A percentile compares a stretch with the other conserved stretches of the same genome.
These are phyloP conservation scores for Pollachius pollachius DNA, from an alignment of 2,113 vertebrate genomes.

Conservation along the genomic window DNA sequence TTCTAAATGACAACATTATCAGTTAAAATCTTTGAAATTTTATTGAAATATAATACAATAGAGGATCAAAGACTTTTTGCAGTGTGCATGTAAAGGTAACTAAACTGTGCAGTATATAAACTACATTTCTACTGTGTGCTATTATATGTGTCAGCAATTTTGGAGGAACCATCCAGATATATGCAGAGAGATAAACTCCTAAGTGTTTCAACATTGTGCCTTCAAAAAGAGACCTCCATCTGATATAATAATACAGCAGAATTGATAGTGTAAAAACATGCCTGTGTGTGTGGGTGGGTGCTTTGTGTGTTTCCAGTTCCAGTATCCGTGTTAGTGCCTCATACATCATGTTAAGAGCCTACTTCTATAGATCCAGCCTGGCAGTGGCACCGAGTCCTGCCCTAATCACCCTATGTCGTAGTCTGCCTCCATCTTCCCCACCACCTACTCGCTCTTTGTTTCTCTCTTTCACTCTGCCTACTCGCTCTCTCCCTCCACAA, in stretches of 20 bases:
- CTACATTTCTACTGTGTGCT: no score
- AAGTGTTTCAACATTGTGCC: neutral
- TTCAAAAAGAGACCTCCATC: neutral
- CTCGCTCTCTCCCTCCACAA: slow-evolving; percentile 52
- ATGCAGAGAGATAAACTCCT: no score
- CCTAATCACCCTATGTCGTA: slow-evolving; percentile 63
- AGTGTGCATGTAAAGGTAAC: no score
- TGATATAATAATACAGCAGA: neutral
- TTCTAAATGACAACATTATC: no score
- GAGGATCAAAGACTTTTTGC: no score
- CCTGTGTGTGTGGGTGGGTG: neutral
- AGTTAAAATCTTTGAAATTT: no score
- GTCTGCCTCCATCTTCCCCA: slow-evolving; percentile 46
- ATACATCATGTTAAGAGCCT: slow-evolving; percentile 64
- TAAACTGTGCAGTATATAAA: no score
- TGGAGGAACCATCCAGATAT: no score
- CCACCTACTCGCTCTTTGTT: neutral
- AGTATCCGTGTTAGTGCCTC: slow-evolving; percentile 8
- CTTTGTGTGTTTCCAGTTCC: neutral
- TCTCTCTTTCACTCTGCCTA: slow-evolving; percentile 41
- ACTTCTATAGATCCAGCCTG: slow-evolving; percentile 61
- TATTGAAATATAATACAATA: no score
- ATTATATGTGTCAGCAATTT: no score
- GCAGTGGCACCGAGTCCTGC: slow-evolving; percentile 64
- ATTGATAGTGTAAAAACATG: neutral